Conservation (phyloP, 2,888 invertebrate species). For the Junonia oenone region DNA sequence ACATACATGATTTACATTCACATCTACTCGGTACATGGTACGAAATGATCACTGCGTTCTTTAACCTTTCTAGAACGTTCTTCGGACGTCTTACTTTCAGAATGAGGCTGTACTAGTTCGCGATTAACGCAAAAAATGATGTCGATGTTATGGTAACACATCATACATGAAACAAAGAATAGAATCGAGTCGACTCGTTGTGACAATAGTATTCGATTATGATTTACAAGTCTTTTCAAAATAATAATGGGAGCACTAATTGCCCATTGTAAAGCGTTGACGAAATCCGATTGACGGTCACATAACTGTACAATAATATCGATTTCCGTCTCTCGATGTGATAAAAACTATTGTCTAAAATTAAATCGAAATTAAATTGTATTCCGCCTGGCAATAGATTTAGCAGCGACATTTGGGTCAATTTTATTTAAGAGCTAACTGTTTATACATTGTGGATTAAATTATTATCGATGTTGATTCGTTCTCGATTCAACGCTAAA, state of each 20-base stretch:
- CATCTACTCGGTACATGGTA: slow-evolving; percentile 8
- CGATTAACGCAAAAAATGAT: background rate
- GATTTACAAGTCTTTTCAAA: slow-evolving; percentile 35
- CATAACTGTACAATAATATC: slow-evolving; percentile 45
- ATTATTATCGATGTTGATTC: background rate
- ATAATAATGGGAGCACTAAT: slow-evolving; percentile 41
- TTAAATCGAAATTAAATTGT: background rate
- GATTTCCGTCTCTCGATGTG: slow-evolving; percentile 32
- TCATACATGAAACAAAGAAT: background rate
- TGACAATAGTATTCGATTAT: background rate
- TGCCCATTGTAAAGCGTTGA: slow-evolving; percentile 48
- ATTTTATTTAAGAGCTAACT: background rate
- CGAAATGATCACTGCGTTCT: slow-evolving; percentile 17
- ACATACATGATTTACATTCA: slow-evolving; percentile 8
- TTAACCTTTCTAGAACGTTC: slow-evolving; percentile 19
- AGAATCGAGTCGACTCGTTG: background rate
- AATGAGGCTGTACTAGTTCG: background rate
- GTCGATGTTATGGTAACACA: background rate
- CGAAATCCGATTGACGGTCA: slow-evolving; percentile 43
- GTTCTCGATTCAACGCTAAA: background rate
- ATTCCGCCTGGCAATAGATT: background rate
- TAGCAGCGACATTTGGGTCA: background rate
- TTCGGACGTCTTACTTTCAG: background rate
- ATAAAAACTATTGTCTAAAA: slow-evolving; percentile 2
- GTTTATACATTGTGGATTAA: background rate